Evolutionary conservation across 2,113 vertebrate genomes (phyloP), one percentile per base, ranked within the genome.

Genomic region (Myrmecophaga tridactyla): DNA sequence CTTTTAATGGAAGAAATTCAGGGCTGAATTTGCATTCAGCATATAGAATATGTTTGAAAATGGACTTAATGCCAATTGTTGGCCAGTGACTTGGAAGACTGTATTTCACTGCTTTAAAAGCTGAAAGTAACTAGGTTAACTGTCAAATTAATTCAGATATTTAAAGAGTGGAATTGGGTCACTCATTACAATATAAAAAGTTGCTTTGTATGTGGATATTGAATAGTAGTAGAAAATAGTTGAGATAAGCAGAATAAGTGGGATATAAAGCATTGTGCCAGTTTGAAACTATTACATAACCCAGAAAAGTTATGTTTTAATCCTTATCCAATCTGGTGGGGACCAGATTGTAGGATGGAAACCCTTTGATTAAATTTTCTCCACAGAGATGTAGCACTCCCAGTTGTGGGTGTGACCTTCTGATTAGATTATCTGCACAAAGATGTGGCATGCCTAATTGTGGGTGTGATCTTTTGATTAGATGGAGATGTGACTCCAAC

Each of bases 81-180:
- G 58, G 48, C 14, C 27, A 65, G 39, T 73, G 83, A 92, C 63
- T 92, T 34, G 84, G 39, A 29, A 91, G 75, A 91, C 15, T 69
- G 46, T 86, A 63, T 87, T 88, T 91, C 53, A 67, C 77, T 91
- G 92, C 75, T 92, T 96, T 70, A 90, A 93, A 96, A 93, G 83
- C 56, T 58, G 41, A 1, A 80, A 92, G n/a, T 85, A 89, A 63
- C 51, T 41, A 86, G 20, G 2, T 75, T 75, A 92, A 36, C 67
- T 83, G 39, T 80, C 76, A 84, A 86, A 81, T 95, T 94, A 82
- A 87, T 82, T 72, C 93, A 70, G 27, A 96, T 39, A 63, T 65
- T 96, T 90, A 92, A 89, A 89, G 6, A 84, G 62, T 93, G 11
- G 46, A 94, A 92, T 31, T 89, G 51, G 34, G 77, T 73, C n/a